Evolutionary conservation across 2,113 vertebrate genomes (phyloP).

Genomic region (Balaenoptera acutorostrata): DNA sequence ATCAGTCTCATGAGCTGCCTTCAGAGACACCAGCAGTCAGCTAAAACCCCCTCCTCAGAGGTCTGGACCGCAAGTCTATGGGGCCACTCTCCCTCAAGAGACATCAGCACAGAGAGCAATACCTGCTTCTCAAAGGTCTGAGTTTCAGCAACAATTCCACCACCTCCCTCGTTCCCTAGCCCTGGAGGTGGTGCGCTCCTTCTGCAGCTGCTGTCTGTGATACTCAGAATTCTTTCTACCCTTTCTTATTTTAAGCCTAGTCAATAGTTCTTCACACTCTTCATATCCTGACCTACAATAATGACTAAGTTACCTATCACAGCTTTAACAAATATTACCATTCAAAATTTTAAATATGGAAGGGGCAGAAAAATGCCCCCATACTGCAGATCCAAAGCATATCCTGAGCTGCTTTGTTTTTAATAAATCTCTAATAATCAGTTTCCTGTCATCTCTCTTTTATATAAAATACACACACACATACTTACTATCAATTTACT

Average conservation of each 20-base stretch:
- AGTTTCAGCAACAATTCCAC: neutral
- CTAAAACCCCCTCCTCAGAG: neutral
- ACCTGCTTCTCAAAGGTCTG: neutral
- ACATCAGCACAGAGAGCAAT: neutral
- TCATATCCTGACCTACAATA: neutral
- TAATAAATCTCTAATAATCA: neutral
- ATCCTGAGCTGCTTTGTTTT: neutral
- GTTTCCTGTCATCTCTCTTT: neutral
- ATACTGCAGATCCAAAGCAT: neutral
- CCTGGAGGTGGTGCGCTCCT: neutral
- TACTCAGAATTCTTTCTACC: neutral
- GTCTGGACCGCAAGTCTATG: neutral
- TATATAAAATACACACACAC: neutral
- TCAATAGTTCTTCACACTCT: neutral
- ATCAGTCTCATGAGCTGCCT: neutral
- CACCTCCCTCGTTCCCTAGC: neutral
- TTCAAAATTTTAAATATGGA: neutral
- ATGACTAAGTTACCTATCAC: neutral
- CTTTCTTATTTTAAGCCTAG: neutral
- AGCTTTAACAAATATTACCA: neutral
- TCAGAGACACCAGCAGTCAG: neutral
- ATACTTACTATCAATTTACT: slow-evolving; percentile 90
- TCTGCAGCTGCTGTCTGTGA: neutral
- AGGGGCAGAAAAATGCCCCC: neutral
- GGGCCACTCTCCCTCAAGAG: neutral